Percentiles rank a stretch among this genome's conserved stretches.
phyloP scores from a whole-genome alignment of 2,113 vertebrate species.

The Cepphus grylle region DNA sequence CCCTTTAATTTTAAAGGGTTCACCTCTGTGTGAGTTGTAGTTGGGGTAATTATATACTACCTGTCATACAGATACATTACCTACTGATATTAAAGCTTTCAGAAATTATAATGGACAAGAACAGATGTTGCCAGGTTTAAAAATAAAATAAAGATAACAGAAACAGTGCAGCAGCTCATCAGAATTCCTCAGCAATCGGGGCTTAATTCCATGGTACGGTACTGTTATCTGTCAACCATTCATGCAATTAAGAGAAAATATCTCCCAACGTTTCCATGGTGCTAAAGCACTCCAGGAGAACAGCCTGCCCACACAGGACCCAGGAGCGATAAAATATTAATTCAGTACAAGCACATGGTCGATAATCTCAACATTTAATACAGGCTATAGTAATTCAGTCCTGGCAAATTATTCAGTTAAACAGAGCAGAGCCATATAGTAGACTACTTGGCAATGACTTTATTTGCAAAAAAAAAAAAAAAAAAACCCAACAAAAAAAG shows the following conservation, averaged over 20 bases:
- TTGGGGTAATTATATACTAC: background rate
- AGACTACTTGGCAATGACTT: background rate
- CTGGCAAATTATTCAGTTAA: conserved; percentile 34
- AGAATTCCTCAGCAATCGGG: conserved; percentile 56
- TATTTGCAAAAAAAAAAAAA: background rate
- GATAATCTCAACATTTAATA: conserved; percentile 62
- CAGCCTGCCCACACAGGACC: conserved; percentile 76
- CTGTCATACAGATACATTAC: background rate
- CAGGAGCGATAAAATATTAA: conserved; percentile 72
- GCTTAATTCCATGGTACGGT: conserved; percentile 63
- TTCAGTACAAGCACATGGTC: conserved; percentile 58
- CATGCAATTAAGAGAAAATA: conserved; percentile 72
- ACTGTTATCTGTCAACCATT: conserved; percentile 76
- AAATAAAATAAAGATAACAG: conserved; percentile 32
- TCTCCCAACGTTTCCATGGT: conserved; percentile 78
- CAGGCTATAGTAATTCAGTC: conserved; percentile 36
- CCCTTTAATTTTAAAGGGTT: background rate
- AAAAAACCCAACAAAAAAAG: background rate
- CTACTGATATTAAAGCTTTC: background rate
- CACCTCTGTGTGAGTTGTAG: background rate
- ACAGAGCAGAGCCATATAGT: conserved; percentile 35
- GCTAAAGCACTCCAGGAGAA: conserved; percentile 69
- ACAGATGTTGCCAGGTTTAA: background rate
- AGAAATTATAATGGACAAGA: background rate
- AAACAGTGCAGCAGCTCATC: conserved; percentile 28